These are phyloP conservation scores for Ethmia dodecea DNA, from an alignment of 2,888 invertebrate genomes.

Conservation along the genomic window DNA sequence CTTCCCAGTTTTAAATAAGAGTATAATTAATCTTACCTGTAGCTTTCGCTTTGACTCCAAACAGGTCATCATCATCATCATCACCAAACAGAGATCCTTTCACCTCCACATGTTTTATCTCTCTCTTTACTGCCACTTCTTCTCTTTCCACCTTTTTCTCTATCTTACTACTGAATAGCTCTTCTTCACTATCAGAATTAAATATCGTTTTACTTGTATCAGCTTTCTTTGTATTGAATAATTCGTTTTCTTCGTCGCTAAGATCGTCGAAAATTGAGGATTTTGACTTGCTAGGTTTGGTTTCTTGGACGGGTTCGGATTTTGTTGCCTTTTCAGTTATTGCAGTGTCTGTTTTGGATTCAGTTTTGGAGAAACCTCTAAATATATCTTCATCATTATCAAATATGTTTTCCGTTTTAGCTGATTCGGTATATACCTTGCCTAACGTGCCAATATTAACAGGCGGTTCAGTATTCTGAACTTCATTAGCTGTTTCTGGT, in stretches of 20 bases:
- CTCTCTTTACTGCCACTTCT: slow-evolving; percentile 14
- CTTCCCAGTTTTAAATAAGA: too few relatives aligned
- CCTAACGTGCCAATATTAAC: slow-evolving; percentile 15
- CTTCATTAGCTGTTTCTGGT: slow-evolving; percentile 1
- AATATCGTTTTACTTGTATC: slow-evolving; percentile 31
- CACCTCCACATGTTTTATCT: too few relatives aligned
- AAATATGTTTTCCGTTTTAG: not conserved
- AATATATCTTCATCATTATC: slow-evolving; percentile 7
- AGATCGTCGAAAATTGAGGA: slow-evolving; percentile 44
- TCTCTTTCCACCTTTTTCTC: slow-evolving; percentile 6
- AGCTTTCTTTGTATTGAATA: slow-evolving; percentile 40
- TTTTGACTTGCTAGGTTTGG: slow-evolving; percentile 15
- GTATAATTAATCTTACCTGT: not conserved
- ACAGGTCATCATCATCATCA: slow-evolving; percentile 54
- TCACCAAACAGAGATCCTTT: slow-evolving; percentile 53
- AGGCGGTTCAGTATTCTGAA: not conserved
- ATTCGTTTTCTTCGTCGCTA: slow-evolving; percentile 48
- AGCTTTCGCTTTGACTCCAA: slow-evolving; percentile 25
- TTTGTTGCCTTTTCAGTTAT: slow-evolving; percentile 9
- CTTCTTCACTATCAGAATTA: slow-evolving; percentile 56
- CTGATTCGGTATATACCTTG: slow-evolving; percentile 8
- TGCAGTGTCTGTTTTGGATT: slow-evolving; percentile 7
- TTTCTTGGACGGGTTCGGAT: not conserved
- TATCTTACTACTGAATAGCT: slow-evolving; percentile 34
- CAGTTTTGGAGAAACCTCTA: slow-evolving; percentile 3